A percentile compares a stretch with the other conserved stretches of the same genome.
These are phyloP conservation scores for Periparus ater DNA, from an alignment of 2,797 vertebrate genomes.

Conservation along the genomic window DNA sequence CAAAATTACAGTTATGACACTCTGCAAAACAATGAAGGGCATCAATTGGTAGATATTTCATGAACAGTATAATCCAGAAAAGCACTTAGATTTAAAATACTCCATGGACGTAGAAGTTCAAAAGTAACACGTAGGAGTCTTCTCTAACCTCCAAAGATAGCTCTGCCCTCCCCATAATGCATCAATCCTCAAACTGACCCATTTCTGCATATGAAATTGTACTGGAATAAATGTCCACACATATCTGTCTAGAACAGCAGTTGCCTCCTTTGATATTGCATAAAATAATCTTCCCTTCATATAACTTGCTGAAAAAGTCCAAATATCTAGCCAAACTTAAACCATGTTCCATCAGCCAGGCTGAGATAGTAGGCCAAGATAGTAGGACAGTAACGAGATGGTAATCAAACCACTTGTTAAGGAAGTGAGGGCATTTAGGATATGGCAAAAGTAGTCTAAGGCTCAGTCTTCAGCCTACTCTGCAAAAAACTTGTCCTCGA, in stretches of 20 bases:
- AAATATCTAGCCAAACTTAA: neutral
- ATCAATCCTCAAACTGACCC: neutral
- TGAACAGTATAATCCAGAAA: neutral
- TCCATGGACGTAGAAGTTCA: neutral
- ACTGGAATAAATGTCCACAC: neutral
- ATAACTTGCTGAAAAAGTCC: neutral
- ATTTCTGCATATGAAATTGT: neutral
- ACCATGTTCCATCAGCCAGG: neutral
- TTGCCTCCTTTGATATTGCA: neutral
- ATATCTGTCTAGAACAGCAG: neutral
- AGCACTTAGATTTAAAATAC: neutral
- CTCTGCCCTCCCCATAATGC: rapidly evolving
- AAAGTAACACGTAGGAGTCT: rapidly evolving
- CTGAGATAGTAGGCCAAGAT: too few species aligned
- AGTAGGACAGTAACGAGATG: neutral
- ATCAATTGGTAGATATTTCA: neutral
- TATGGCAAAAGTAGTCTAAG: neutral
- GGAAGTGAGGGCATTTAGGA: neutral
- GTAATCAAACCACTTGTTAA: neutral
- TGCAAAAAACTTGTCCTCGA: neutral
- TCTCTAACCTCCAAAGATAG: neutral
- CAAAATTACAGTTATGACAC: neutral
- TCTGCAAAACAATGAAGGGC: neutral
- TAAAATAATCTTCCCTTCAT: neutral
- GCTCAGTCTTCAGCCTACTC: neutral